Conservation (phyloP, 2,888 invertebrate genomes). For the Mimumesa dahlbomi region DNA sequence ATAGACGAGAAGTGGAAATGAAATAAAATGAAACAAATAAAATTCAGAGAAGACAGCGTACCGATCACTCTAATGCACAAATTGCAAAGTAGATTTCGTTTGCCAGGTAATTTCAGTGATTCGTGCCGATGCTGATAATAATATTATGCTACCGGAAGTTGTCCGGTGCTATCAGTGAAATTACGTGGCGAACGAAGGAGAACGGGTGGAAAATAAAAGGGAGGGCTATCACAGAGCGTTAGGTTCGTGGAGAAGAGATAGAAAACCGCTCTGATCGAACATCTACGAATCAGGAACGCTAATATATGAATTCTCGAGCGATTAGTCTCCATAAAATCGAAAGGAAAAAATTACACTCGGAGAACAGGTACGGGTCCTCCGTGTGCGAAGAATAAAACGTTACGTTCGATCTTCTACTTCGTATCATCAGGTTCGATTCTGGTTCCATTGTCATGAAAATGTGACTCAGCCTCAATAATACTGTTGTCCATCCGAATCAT, state of each 20-base stretch:
- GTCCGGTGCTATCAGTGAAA: conserved; percentile 21
- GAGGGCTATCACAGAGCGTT: conserved; percentile 59
- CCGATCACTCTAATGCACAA: background rate
- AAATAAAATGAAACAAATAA: no score
- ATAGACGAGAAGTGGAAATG: no score
- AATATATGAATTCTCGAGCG: conserved; percentile 3
- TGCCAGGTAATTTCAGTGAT: conserved; percentile 28
- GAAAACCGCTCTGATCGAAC: conserved; percentile 31
- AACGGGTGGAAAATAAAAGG: conserved; percentile 12
- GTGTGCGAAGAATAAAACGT: no score
- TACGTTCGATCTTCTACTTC: background rate
- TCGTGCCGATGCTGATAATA: conserved; percentile 5
- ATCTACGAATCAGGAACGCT: conserved; percentile 33
- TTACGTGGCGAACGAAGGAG: conserved; percentile 5
- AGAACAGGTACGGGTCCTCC: no score
- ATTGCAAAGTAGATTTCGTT: background rate
- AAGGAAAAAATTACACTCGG: no score
- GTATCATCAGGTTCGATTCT: no score
- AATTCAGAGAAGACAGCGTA: background rate
- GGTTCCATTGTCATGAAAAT: no score
- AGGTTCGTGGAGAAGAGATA: conserved; percentile 55
- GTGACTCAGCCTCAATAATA: no score
- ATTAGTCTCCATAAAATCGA: conserved; percentile 2
- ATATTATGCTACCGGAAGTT: background rate
- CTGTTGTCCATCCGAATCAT: no score